These are phyloP conservation scores for Gracilinanus agilis DNA, from an alignment of 2,113 vertebrate genomes.

Conservation along the genomic window DNA sequence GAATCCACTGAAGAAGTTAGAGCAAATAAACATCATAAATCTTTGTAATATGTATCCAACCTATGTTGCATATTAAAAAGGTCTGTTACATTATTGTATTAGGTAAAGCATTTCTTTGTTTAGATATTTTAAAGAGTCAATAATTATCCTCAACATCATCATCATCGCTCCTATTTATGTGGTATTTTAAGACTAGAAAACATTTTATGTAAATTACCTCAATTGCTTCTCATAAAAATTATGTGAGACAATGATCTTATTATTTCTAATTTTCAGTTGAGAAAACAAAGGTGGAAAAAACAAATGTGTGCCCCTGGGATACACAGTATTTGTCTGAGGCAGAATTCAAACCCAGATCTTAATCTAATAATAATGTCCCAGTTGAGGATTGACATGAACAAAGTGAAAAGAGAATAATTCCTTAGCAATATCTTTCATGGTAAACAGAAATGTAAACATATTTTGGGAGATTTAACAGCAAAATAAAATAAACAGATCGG, in stretches of 20 bases:
- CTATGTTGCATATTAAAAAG: neutral
- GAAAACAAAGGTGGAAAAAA: neutral
- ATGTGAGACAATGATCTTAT: neutral
- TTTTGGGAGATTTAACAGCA: conserved; percentile 42
- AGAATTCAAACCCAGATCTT: neutral
- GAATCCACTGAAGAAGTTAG: neutral
- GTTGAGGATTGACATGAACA: conserved; percentile 9
- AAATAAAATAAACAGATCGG: conserved; percentile 42
- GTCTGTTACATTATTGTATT: neutral
- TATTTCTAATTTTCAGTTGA: neutral
- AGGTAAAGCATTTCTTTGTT: conserved; percentile 43
- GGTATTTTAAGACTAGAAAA: neutral
- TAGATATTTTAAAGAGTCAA: conserved; percentile 38
- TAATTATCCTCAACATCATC: neutral
- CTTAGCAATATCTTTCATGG: conserved; percentile 30
- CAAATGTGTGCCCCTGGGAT: neutral
- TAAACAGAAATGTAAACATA: conserved; percentile 17
- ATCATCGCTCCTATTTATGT: neutral
- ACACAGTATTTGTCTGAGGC: neutral
- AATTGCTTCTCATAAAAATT: neutral
- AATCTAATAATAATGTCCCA: neutral
- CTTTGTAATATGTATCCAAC: conserved; percentile 23
- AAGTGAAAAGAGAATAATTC: conserved; percentile 48
- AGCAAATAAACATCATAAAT: conserved; percentile 39
- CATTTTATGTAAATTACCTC: neutral